Conservation (phyloP, 1,140 invertebrate species). For the Himalopsyche phryganea region DNA sequence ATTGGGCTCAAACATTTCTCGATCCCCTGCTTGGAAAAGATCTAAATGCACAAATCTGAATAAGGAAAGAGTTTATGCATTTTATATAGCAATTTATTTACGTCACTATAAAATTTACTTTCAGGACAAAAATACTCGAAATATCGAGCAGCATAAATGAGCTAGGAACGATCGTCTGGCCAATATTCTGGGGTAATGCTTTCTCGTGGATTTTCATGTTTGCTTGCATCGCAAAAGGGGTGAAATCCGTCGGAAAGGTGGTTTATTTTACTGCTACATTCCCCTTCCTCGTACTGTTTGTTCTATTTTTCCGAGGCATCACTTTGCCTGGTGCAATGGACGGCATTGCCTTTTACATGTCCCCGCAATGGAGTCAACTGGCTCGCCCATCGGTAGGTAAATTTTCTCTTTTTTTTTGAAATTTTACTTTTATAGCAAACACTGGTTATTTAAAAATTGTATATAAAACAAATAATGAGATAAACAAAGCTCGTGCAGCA, state of each 20-base stretch:
- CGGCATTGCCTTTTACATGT: slow-evolving; percentile 79
- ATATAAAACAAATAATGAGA: too few species aligned
- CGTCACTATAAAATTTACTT: too few species aligned
- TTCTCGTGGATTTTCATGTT: slow-evolving; percentile 76
- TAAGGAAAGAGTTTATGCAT: too few species aligned
- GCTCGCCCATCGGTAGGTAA: slow-evolving; percentile 59
- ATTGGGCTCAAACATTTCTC: too few species aligned
- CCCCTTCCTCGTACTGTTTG: slow-evolving; percentile 75
- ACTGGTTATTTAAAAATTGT: too few species aligned
- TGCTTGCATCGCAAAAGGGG: slow-evolving; percentile 76
- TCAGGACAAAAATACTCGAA: slow-evolving; percentile 65
- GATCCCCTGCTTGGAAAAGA: too few species aligned
- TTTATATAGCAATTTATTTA: too few species aligned
- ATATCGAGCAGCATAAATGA: slow-evolving; percentile 64
- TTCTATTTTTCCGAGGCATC: slow-evolving; percentile 68
- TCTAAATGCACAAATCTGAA: too few species aligned
- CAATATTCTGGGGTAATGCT: slow-evolving; percentile 65
- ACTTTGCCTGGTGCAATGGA: slow-evolving; percentile 73
- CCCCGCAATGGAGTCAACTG: slow-evolving; percentile 75
- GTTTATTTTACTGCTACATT: slow-evolving; percentile 85
- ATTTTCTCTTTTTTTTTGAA: too few species aligned
- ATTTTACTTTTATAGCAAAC: too few species aligned
- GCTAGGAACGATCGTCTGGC: slow-evolving; percentile 68
- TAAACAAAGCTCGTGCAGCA: too few species aligned
- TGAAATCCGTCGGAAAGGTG: slow-evolving; percentile 70